Conservation (phyloP, 92 coral and sea anemone genomes). For the Zoanthus solanderi region DNA sequence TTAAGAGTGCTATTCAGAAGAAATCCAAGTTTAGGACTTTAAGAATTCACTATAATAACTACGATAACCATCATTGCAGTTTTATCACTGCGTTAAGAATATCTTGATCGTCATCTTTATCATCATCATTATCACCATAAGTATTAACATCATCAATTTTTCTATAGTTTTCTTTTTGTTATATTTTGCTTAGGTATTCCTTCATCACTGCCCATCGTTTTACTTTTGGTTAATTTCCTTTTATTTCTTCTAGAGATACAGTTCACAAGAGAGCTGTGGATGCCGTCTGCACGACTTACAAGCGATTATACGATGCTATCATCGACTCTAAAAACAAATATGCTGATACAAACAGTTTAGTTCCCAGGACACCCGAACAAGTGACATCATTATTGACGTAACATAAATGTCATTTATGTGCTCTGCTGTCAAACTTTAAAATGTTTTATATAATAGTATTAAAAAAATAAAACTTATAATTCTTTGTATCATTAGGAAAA, state of each 20-base stretch:
- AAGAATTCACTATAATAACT: background rate
- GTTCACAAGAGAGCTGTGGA: conserved; percentile 97
- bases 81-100: too few species aligned
- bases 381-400: conserved; percentile 90
- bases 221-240: background rate
- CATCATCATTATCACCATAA: background rate
- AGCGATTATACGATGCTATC: conserved; percentile 78
- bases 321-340: conserved; percentile 84
- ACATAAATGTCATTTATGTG: background rate
- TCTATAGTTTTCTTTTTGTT: too few species aligned
- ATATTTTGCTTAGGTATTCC: background rate
- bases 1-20: too few species aligned
- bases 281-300: conserved; percentile 92
- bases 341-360: conserved; percentile 80
- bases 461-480: too few species aligned
- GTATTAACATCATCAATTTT: background rate
- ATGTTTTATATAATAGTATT: too few species aligned
- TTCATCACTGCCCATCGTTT: background rate
- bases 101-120: background rate
- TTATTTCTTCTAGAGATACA: conserved; percentile 77
- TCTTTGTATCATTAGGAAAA: too few species aligned
- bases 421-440: background rate
- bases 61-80: background rate
- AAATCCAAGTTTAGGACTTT: too few species aligned
- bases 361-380: conserved; percentile 95